These are phyloP conservation scores for Dallia pectoralis DNA, from an alignment of 2,797 vertebrate genomes.

Conservation along the genomic window DNA sequence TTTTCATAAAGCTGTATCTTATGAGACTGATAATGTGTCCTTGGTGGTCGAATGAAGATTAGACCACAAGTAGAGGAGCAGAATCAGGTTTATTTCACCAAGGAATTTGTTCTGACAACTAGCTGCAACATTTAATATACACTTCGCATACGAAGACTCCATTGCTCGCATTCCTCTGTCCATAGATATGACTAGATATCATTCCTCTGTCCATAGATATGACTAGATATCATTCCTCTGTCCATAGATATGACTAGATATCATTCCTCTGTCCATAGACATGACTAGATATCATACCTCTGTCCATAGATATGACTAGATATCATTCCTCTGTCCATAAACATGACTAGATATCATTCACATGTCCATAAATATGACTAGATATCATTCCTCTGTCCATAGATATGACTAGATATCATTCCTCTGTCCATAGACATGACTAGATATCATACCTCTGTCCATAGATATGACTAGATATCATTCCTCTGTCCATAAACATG, in stretches of 20 bases:
- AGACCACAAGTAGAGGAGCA: slow-evolving; percentile 64
- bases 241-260: slow-evolving; percentile 62
- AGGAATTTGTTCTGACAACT: too few species aligned
- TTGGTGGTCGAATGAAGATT: slow-evolving; percentile 57
- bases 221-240: slow-evolving; percentile 69
- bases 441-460: slow-evolving; percentile 67
- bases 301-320: too few species aligned
- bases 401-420: slow-evolving; percentile 69
- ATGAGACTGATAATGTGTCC: slow-evolving; percentile 46
- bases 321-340: slow-evolving; percentile 60
- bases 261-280: slow-evolving; percentile 61
- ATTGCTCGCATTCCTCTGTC: slow-evolving; percentile 61
- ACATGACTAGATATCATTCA: slow-evolving; percentile 68
- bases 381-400: slow-evolving; percentile 61
- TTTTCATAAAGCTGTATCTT: slow-evolving; percentile 27
- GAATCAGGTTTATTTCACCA: too few species aligned
- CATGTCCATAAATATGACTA: too few species aligned
- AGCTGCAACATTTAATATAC: too few species aligned
- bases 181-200: slow-evolving; percentile 65
- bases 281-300: slow-evolving; percentile 69
- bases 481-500: slow-evolving; percentile 58
- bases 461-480: too few species aligned
- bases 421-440: slow-evolving; percentile 58
- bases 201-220: slow-evolving; percentile 55
- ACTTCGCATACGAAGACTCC: too few species aligned